phyloP scores from a whole-genome alignment of 2,113 vertebrate species.

The Nansenia antarctica region DNA sequence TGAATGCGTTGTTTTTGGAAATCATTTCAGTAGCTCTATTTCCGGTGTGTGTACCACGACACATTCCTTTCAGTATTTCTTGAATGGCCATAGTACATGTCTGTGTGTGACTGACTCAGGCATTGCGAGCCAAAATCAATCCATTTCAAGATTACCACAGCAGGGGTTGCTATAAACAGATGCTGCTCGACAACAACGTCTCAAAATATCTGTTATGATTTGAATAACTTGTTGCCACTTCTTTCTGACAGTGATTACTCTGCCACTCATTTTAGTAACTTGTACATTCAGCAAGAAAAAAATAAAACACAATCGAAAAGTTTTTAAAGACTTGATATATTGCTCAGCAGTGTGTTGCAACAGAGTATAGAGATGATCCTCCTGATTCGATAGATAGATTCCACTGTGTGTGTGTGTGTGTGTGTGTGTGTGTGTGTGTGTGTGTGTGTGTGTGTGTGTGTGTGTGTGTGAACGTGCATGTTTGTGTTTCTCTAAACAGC shows the following conservation, averaged over 20 bases:
- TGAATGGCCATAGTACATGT: background rate
- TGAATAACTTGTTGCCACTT: constrained; percentile 7
- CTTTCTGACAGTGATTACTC: background rate
- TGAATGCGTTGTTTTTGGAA: background rate
- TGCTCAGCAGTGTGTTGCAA: background rate
- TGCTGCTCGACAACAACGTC: background rate
- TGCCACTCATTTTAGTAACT: background rate
- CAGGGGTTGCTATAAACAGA: constrained; percentile 6
- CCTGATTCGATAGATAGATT: too few species aligned
- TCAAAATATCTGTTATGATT: background rate
- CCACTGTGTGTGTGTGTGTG: too few species aligned
- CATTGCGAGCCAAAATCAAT: constrained; percentile 8
- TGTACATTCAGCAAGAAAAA: background rate
- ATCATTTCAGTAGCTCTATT: too few species aligned
- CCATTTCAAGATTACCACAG: constrained; percentile 2
- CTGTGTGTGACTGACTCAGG: background rate
- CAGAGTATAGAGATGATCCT: too few species aligned
- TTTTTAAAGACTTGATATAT: background rate
- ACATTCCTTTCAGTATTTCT: background rate
- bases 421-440: too few species aligned
- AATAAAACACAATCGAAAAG: background rate
- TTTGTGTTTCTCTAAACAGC: background rate
- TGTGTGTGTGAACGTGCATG: background rate
- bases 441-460: background rate
- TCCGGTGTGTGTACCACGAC: background rate